Evolutionary conservation across 2,797 vertebrate species (phyloP), one percentile per base, ranked within the genome.

Genomic region (Enteromius unitaeniatus): DNA sequence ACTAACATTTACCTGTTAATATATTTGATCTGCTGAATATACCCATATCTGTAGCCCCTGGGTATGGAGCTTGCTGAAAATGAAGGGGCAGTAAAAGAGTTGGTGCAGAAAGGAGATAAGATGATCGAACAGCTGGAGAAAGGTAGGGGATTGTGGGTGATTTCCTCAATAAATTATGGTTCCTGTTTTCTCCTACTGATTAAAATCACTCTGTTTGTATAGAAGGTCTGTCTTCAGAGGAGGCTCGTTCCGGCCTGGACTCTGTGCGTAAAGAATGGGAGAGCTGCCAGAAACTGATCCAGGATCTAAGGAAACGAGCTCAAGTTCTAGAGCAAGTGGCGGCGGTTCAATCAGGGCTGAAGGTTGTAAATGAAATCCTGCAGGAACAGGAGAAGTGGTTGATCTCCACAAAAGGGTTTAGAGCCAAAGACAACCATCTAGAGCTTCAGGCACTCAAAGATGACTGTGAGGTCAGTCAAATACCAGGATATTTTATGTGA

Each of bases 301-400:
- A 94, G 88, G 96, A 96, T 34, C 83, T 94, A 67, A 26, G 86
- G 2, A 94, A 94, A 78, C 94, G 93, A 79, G 92, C 97, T 73
- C 89, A 91, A 15, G 92, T 94, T 60, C 96, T 95, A 86, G 95
- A 95, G 80, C 93, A 94, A 28, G 90, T 96, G 82, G 93, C 89
- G 21, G 85, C 85, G 0, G 92, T 95, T 89, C 95, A 94, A 55
- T 92, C 90, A 14, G 94, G 97, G 85, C 90, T 98, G 3, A 89
- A 87, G 55, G 92, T 90, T 8, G 84, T 98, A 85, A 95, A 97
- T 80, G 91, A 86, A 77, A 89, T 72, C 58, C 2, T 98, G 76
- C 90, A 72, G 86, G 92, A 93, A 4, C 96, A 96, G 60, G 96
- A 99, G 78, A 85, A 60, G 65, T 96, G 97, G 96, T 85, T 97